Evolutionary conservation across 2,797 vertebrate genomes (phyloP).

Genomic region (Betta splendens): DNA sequence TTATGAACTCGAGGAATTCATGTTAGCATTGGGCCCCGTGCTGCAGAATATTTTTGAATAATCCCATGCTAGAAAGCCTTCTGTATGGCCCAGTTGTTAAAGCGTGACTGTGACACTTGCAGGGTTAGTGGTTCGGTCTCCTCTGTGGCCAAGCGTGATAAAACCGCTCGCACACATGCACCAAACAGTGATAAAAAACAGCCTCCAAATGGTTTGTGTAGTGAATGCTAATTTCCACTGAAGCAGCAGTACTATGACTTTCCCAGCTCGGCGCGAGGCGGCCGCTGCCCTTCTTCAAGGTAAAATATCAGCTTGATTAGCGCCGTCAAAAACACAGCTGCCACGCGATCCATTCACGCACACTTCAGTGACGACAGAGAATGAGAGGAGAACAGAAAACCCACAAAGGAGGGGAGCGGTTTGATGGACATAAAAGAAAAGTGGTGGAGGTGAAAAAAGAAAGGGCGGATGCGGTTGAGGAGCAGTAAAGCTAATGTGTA

Average conservation of each 20-base stretch:
- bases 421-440: constrained; percentile 30
- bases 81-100: constrained; percentile 34
- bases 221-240: constrained; percentile 33
- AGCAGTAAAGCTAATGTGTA: constrained; percentile 22
- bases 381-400: constrained; percentile 19
- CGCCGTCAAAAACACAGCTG: constrained; percentile 37
- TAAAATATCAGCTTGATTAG: constrained; percentile 55
- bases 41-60: constrained; percentile 67
- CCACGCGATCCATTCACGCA: constrained; percentile 32
- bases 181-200: constrained; percentile 38
- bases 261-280: constrained; percentile 20
- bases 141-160: constrained; percentile 40
- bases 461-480: constrained; percentile 29
- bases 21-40: constrained; percentile 36
- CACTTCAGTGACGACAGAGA: constrained; percentile 43
- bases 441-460: constrained; percentile 16
- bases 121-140: constrained; percentile 62
- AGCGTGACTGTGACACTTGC: constrained; percentile 54
- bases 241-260: constrained; percentile 24
- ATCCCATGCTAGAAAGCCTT: constrained; percentile 45
- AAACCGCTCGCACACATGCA: constrained; percentile 27
- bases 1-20: constrained; percentile 47
- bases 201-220: constrained; percentile 20
- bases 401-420: constrained; percentile 15
- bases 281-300: constrained; percentile 16